A percentile compares a stretch with the other conserved stretches of the same genome.
These are phyloP conservation scores for Sycobia sp. DNA, from an alignment of 1,140 invertebrate species.

Conservation along the genomic window DNA sequence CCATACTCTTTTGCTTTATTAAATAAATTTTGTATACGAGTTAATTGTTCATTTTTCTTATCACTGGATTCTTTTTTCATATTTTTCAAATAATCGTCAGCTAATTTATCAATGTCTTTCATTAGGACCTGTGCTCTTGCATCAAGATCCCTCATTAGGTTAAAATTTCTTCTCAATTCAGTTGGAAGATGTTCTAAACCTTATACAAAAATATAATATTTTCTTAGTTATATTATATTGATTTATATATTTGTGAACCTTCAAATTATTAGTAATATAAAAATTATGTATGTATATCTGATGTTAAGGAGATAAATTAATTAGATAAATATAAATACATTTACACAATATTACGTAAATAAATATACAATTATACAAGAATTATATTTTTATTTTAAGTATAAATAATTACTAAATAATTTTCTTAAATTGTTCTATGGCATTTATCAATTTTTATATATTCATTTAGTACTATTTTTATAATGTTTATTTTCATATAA, in stretches of 20 bases:
- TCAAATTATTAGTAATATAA: neutral
- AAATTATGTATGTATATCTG: neutral
- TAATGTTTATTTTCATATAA: too few relatives aligned
- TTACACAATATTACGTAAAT: too few relatives aligned
- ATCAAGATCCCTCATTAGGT: constrained; percentile 93
- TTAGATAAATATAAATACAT: too few relatives aligned
- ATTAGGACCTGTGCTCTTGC: constrained; percentile 86
- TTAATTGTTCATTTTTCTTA: constrained; percentile 81
- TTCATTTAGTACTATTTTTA: too few relatives aligned
- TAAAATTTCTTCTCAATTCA: constrained; percentile 94
- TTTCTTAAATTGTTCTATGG: too few relatives aligned
- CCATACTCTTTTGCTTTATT: constrained; percentile 93
- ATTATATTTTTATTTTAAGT: too few relatives aligned
- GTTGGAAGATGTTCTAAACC: constrained; percentile 91
- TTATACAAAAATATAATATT: constrained; percentile 53
- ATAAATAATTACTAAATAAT: too few relatives aligned
- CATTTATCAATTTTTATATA: too few relatives aligned
- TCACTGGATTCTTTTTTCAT: constrained; percentile 70
- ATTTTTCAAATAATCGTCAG: constrained; percentile 81
- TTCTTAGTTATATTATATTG: too few relatives aligned
- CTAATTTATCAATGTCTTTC: constrained; percentile 87
- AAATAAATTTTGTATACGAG: constrained; percentile 84
- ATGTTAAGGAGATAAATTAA: too few relatives aligned
- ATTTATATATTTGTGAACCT: too few relatives aligned
- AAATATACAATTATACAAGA: too few relatives aligned